Conservation (phyloP, 2,888 invertebrate species). For the Bombyx huttoni region DNA sequence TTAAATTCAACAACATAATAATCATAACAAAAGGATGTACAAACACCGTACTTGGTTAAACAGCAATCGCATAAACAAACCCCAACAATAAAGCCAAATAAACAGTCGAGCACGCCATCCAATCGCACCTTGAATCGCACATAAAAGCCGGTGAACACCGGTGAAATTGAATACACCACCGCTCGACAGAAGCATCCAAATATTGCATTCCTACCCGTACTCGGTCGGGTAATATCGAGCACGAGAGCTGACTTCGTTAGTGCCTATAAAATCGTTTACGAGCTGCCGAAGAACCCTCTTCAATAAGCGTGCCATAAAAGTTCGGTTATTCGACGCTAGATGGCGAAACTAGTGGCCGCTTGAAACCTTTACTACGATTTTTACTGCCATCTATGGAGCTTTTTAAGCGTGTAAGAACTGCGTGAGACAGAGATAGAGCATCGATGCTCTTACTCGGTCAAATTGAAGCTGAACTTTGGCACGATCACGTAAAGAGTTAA, state of each 20-base stretch:
- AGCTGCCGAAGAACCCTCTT: conserved; percentile 72
- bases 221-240: conserved; percentile 65
- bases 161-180: conserved; percentile 64
- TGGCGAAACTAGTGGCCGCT: conserved; percentile 68
- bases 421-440: conserved; percentile 25
- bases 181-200: conserved; percentile 61
- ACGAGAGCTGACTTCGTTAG: conserved; percentile 66
- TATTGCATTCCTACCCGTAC: conserved; percentile 61
- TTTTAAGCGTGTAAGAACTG: conserved; percentile 56
- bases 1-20: conserved; percentile 65
- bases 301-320: conserved; percentile 71
- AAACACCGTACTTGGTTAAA: conserved; percentile 69
- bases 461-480: conserved; percentile 30
- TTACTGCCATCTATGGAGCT: conserved; percentile 71
- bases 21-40: conserved; percentile 69
- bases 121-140: conserved; percentile 73
- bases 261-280: conserved; percentile 71
- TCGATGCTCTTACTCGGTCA: conserved; percentile 21
- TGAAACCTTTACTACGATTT: conserved; percentile 59
- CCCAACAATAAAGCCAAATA: conserved; percentile 72
- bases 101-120: conserved; percentile 71
- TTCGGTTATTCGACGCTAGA: conserved; percentile 67
- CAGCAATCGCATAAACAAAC: conserved; percentile 73
- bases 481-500: conserved; percentile 18
- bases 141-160: conserved; percentile 69